Base-by-base conservation (phyloP, 2,797 vertebrate species). In the Gobionotothen gibberifrons region DNA sequence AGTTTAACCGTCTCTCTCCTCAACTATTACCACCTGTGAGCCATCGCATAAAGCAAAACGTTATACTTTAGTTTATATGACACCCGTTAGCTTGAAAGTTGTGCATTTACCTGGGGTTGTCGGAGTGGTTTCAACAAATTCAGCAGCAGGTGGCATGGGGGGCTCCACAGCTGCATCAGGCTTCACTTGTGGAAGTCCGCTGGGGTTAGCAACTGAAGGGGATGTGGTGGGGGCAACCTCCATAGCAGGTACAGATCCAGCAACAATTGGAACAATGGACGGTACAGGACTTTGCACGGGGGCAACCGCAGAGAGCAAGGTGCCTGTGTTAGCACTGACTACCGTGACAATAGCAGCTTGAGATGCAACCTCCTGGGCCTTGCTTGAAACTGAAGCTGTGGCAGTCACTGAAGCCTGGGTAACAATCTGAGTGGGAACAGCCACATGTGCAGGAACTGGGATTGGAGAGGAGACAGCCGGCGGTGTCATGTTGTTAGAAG, bases 31-130 rank as follows among this genome's bases (percentile, higher is more conserved):
- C 26, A 26, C 26, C 4, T 26, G 26, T 26, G 26, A 26, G 26
- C 26, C 4, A 26, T 26, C 26, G 26, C 26, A 26, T 26, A 26
- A 26, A 26, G 26, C 26, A 26, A 26, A 51, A 36, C 40, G n/a
- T 43, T n/a, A 63, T 39, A 68, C 3, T 21, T 29, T 5, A 53
- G n/a, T 13, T 14, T 65, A 10, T 16, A 40, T 22, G 19, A 19
- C n/a, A 59, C 4, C 15, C 22, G 26, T 51, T 22, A 11, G 52
- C 8, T 43, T 52, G 10, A 59, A 11, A 46, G 11, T 14, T 64
- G 10, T 36, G 51, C 19, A 7, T 74, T 89, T 94, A 95, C 95
- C 95, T 91, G 89, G 62, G 40, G 68, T 54, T 59, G 66, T 83
- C 54, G 76, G 84, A 74, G 82, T 82, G 78, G 76, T 84, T 79